Conservation (phyloP, 1,140 invertebrate genomes). For the Cyphomyrmex costatus region DNA sequence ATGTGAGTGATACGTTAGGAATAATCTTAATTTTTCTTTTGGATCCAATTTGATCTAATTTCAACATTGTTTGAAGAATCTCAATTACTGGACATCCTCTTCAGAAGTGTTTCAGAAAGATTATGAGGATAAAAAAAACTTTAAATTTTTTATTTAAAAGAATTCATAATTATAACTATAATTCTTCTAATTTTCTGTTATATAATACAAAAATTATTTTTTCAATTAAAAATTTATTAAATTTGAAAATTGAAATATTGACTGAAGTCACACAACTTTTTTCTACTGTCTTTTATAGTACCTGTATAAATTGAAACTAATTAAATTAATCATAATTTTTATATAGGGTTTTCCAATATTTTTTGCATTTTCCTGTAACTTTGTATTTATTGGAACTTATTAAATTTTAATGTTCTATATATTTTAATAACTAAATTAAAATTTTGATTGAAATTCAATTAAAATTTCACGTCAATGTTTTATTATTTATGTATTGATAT, state of each 20-base stretch:
- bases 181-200: constrained; percentile 4
- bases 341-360: background rate
- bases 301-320: background rate
- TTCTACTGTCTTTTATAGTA: background rate
- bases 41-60: background rate
- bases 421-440: background rate
- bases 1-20: background rate
- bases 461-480: background rate
- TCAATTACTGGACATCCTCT: constrained; percentile 72
- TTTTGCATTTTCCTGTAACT: background rate
- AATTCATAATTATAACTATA: constrained; percentile 6
- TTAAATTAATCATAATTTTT: background rate
- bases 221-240: constrained; percentile 6
- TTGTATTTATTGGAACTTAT: too few species aligned
- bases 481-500: background rate
- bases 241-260: background rate
- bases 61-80: background rate
- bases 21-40: constrained; percentile 21
- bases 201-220: background rate
- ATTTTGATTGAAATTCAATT: constrained; percentile 1
- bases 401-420: background rate
- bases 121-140: background rate
- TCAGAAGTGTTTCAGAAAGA: constrained; percentile 61
- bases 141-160: background rate
- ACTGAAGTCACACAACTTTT: background rate